Conservation (phyloP, 2,797 vertebrate species). For the Corythornis leucogaster region DNA sequence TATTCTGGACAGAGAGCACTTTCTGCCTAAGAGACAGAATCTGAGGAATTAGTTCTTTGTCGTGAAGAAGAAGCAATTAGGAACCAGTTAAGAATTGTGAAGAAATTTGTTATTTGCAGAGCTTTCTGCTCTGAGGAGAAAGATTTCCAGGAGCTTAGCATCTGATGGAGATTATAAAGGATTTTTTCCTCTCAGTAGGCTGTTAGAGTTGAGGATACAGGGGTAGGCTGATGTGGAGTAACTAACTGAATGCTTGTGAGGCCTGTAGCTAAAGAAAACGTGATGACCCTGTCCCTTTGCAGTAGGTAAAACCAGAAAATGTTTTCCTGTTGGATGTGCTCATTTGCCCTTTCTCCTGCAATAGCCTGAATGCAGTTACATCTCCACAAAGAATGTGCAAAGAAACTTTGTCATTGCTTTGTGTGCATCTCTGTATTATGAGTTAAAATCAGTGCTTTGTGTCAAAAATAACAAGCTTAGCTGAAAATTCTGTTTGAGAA, state of each 20-base stretch:
- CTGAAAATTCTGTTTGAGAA: background rate
- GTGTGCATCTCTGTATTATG: background rate
- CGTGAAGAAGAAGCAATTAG: background rate
- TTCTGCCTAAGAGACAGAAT: background rate
- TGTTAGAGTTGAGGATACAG: background rate
- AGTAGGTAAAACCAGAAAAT: background rate
- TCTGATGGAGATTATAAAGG: background rate
- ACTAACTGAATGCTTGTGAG: background rate
- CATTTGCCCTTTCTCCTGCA: background rate
- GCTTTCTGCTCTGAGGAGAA: background rate
- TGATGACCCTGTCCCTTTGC: background rate
- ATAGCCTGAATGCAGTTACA: background rate
- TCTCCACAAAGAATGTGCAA: background rate
- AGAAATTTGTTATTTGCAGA: background rate
- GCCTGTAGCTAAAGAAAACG: background rate
- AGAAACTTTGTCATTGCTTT: background rate
- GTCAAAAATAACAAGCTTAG: background rate
- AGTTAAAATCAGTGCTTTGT: background rate
- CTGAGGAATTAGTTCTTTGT: background rate
- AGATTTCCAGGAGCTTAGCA: background rate
- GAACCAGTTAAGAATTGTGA: background rate
- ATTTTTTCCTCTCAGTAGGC: rapidly evolving
- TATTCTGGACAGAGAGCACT: background rate
- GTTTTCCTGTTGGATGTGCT: background rate
- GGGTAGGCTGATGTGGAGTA: background rate